Percentiles rank a stretch among this genome's conserved stretches.
Conservation (phyloP, 2,113 vertebrate genomes). For the Dipodomys stephensi region DNA sequence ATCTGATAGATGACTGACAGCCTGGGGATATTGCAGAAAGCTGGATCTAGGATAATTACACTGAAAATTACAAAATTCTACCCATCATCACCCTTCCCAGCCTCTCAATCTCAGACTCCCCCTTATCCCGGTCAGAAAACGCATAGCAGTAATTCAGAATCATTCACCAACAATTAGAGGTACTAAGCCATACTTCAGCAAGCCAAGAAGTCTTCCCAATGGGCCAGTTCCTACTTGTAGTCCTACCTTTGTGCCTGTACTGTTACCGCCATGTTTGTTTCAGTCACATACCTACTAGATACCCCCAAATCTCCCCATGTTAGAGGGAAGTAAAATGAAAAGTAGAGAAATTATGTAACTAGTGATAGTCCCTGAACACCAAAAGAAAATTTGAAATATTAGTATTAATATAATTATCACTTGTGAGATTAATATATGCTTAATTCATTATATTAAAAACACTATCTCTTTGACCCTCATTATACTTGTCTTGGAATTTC, state of each 20-base stretch:
- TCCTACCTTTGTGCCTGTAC: not conserved
- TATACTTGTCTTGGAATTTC: constrained; percentile 5
- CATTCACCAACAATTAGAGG: not conserved
- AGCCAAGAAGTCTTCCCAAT: not conserved
- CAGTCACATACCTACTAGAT: not conserved
- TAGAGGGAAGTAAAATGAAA: not conserved
- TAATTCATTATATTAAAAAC: not conserved
- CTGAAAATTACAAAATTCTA: constrained; percentile 24
- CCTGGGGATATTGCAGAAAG: not conserved
- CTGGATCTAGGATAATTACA: constrained; percentile 2
- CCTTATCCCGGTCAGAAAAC: not conserved
- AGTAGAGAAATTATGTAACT: not conserved
- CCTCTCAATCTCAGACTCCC: not conserved
- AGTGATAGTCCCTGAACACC: not conserved
- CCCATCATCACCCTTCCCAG: not conserved
- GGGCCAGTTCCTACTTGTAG: not conserved
- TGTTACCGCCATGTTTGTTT: not conserved
- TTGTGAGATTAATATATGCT: not conserved
- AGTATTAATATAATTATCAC: not conserved
- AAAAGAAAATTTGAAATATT: not conserved
- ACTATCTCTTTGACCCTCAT: not conserved
- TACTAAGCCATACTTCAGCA: not conserved
- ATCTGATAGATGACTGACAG: not conserved
- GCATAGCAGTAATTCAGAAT: not conserved
- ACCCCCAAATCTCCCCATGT: constrained; percentile 9